phyloP scores from a whole-genome alignment of 2,888 invertebrate genomes.

The Drosophila buzzatii region DNA sequence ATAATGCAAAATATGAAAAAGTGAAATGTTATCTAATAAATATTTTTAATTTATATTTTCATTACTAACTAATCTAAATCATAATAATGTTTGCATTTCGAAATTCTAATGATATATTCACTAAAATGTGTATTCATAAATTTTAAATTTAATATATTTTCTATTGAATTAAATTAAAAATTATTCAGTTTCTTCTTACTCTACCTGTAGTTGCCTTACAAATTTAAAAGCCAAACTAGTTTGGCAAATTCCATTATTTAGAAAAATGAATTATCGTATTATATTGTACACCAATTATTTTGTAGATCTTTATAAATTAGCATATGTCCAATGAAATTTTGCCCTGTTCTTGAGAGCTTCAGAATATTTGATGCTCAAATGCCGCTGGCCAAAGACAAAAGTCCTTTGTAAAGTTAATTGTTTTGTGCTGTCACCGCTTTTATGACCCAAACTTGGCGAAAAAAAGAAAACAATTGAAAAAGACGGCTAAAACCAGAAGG shows the following conservation, averaged over 20 bases:
- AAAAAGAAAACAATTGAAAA: slow-evolving; percentile 25
- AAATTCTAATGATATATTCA: no score
- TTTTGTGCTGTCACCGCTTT: slow-evolving; percentile 22
- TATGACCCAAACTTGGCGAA: slow-evolving; percentile 29
- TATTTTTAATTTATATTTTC: neutral
- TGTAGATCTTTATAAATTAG: neutral
- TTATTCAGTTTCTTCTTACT: no score
- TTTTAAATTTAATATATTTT: no score
- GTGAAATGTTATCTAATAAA: neutral
- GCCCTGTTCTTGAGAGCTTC: neutral
- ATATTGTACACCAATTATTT: neutral
- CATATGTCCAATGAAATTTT: neutral
- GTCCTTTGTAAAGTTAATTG: slow-evolving; percentile 41
- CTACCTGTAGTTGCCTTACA: neutral
- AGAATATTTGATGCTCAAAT: no score
- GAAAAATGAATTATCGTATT: neutral
- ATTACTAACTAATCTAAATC: neutral
- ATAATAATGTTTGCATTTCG: neutral
- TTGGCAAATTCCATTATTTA: neutral
- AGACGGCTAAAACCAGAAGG: slow-evolving; percentile 13
- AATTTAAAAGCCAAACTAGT: no score
- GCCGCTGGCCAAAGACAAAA: slow-evolving; percentile 19
- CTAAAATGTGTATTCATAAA: no score
- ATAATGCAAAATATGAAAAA: neutral
- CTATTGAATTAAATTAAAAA: no score